These are phyloP conservation scores for Hypocryptadius cinnamomeus DNA, from an alignment of 2,113 vertebrate species.

Conservation along the genomic window DNA sequence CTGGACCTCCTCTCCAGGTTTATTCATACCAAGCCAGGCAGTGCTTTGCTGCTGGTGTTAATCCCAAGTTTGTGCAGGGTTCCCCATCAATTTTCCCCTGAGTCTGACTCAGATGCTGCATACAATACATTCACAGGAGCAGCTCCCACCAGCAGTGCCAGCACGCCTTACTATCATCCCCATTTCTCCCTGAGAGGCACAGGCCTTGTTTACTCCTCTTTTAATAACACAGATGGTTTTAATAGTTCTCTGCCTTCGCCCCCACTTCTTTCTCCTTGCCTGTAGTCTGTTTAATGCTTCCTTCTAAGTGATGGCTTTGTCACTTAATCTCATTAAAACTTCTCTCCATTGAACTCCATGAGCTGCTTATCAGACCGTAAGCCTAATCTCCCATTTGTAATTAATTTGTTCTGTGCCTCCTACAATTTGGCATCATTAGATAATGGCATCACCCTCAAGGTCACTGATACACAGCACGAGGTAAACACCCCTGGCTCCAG, in stretches of 20 bases:
- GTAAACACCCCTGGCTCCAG: background rate
- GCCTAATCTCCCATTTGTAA: conserved; percentile 53
- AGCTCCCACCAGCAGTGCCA: background rate
- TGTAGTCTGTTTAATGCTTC: conserved; percentile 37
- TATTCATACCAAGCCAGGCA: background rate
- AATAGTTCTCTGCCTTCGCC: conserved; percentile 16
- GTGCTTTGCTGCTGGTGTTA: background rate
- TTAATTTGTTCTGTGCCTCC: conserved; percentile 56
- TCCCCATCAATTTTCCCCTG: background rate
- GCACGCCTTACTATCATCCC: background rate
- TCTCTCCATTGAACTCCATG: conserved; percentile 17
- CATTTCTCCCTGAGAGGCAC: background rate
- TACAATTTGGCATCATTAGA: conserved; percentile 50
- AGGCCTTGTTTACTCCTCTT: conserved; percentile 41
- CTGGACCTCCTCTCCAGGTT: background rate
- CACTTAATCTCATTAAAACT: conserved; percentile 59
- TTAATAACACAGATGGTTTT: conserved; percentile 53
- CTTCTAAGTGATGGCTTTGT: conserved; percentile 43
- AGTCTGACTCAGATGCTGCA: background rate
- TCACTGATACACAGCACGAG: background rate
- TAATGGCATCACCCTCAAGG: conserved; percentile 42
- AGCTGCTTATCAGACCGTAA: conserved; percentile 59
- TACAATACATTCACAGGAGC: background rate
- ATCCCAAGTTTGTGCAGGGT: background rate
- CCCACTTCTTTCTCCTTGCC: conserved; percentile 11